Evolutionary conservation across 2,797 vertebrate species (phyloP).

Genomic region (Spinibarbus caldwelli): DNA sequence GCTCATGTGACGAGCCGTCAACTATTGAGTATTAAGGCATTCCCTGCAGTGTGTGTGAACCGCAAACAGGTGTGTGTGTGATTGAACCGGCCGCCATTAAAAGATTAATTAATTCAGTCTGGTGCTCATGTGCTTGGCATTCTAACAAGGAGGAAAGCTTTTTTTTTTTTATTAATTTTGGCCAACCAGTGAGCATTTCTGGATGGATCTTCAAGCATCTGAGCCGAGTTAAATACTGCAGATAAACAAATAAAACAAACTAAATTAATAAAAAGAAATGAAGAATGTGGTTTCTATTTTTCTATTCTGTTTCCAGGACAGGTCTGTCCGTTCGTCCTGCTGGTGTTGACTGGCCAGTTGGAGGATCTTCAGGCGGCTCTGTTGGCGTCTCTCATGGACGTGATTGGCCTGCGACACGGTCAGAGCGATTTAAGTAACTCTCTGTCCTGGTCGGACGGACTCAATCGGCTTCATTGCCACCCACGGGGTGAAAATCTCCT

Average conservation of each 20-base stretch:
- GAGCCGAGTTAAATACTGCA: not conserved
- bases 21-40: slow-evolving; percentile 4
- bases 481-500: slow-evolving; percentile 74
- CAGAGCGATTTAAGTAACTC: slow-evolving; percentile 63
- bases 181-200: not conserved
- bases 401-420: slow-evolving; percentile 76
- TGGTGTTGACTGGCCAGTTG: slow-evolving; percentile 75
- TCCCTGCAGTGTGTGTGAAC: not conserved
- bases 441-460: slow-evolving; percentile 79
- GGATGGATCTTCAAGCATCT: slow-evolving; percentile 1
- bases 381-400: slow-evolving; percentile 81
- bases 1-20: slow-evolving; percentile 10
- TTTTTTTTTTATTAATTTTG: not conserved
- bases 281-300: slow-evolving; percentile 34
- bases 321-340: slow-evolving; percentile 77
- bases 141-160: not conserved
- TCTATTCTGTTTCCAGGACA: slow-evolving; percentile 71
- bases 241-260: slow-evolving; percentile 16
- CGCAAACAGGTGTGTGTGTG: not conserved
- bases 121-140: not conserved
- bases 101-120: slow-evolving; percentile 25
- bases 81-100: not conserved
- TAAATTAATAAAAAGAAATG: not conserved
- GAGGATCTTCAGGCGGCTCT: slow-evolving; percentile 75
- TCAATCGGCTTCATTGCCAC: slow-evolving; percentile 78